A percentile compares a stretch with the other conserved stretches of the same genome.
Conservation (phyloP, 1,140 invertebrate genomes). For the Apis dorsata region DNA sequence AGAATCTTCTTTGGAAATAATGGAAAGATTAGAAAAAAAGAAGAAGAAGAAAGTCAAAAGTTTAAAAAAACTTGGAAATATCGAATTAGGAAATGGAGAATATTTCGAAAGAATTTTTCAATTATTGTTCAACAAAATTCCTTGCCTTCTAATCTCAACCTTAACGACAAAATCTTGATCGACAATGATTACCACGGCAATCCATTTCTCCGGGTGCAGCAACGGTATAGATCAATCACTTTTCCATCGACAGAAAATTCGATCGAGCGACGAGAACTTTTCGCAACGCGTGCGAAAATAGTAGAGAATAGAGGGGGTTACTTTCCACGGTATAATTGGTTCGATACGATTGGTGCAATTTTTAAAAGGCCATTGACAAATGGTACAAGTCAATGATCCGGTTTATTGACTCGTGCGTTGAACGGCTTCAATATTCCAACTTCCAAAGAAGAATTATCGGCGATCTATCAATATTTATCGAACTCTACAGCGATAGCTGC, state of each 20-base stretch:
- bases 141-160: too few relatives aligned
- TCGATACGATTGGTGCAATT: background rate
- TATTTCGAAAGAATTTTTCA: too few relatives aligned
- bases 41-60: too few relatives aligned
- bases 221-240: slow-evolving; percentile 9
- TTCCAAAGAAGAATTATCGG: background rate
- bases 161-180: too few relatives aligned
- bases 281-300: too few relatives aligned
- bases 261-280: background rate
- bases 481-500: background rate
- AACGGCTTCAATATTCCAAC: background rate
- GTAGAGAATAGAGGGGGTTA: background rate
- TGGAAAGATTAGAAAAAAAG: background rate
- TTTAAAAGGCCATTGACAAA: background rate
- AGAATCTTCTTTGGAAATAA: background rate
- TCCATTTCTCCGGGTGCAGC: too few relatives aligned
- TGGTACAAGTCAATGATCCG: background rate
- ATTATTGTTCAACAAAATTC: too few relatives aligned
- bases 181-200: too few relatives aligned
- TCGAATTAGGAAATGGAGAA: too few relatives aligned
- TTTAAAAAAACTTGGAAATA: too few relatives aligned
- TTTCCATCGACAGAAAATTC: too few relatives aligned
- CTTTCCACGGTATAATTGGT: background rate
- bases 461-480: slow-evolving; percentile 2
- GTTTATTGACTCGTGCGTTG: background rate